Percentiles rank a stretch among this genome's conserved stretches.
These are phyloP conservation scores for Lycia hirtaria DNA, from an alignment of 2,888 invertebrate genomes.

Conservation along the genomic window DNA sequence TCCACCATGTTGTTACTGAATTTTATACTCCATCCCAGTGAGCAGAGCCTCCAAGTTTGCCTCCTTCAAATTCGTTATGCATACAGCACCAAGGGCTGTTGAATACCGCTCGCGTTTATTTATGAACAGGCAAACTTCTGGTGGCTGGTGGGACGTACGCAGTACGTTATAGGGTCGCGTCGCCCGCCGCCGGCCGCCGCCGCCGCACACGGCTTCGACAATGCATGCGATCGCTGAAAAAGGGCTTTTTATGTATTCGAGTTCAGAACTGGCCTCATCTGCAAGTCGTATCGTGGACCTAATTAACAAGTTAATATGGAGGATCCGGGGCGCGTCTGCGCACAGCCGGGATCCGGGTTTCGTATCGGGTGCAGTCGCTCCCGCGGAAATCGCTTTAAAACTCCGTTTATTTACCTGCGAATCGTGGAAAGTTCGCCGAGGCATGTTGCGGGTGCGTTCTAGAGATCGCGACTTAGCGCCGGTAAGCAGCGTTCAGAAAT, in stretches of 20 bases:
- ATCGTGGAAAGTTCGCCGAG: slow-evolving; percentile 56
- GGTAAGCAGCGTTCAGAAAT: slow-evolving; percentile 84
- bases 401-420: slow-evolving; percentile 63
- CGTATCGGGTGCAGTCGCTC: slow-evolving; percentile 39
- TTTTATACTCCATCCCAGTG: slow-evolving; percentile 85
- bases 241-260: slow-evolving; percentile 89
- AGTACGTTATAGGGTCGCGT: slow-evolving; percentile 80
- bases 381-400: slow-evolving; percentile 41
- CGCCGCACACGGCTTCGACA: slow-evolving; percentile 60
- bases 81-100: slow-evolving; percentile 87
- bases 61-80: slow-evolving; percentile 87
- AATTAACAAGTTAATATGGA: slow-evolving; percentile 96
- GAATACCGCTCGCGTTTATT: slow-evolving; percentile 87
- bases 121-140: slow-evolving; percentile 86
- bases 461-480: slow-evolving; percentile 81
- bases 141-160: slow-evolving; percentile 82
- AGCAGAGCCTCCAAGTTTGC: slow-evolving; percentile 86
- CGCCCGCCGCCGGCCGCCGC: slow-evolving; percentile 66
- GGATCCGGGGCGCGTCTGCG: slow-evolving; percentile 87
- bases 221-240: slow-evolving; percentile 86
- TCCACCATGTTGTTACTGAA: slow-evolving; percentile 85
- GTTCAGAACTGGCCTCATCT: slow-evolving; percentile 91
- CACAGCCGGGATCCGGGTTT: slow-evolving; percentile 58
- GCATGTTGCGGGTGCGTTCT: slow-evolving; percentile 56
- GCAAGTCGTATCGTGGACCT: slow-evolving; percentile 95